phyloP scores from a whole-genome alignment of 2,888 invertebrate species.

The Mystacides longicornis region DNA sequence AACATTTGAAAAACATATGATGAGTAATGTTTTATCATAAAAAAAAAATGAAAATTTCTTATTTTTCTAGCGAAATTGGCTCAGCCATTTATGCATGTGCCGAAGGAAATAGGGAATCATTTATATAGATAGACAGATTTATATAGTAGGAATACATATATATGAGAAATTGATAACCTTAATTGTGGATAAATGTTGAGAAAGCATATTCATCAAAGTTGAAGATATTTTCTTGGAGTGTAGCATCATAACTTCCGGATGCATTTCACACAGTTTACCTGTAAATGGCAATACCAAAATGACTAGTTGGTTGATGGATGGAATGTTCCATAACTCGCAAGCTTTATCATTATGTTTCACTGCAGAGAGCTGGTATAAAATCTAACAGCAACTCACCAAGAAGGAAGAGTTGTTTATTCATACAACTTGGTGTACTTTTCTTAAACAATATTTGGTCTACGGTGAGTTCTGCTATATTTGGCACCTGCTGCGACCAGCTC shows the following conservation, averaged over 20 bases:
- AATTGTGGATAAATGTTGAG: conserved; percentile 14
- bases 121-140: no score
- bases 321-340: no score
- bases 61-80: neutral
- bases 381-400: neutral
- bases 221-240: conserved; percentile 12
- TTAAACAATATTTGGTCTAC: neutral
- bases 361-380: no score
- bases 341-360: no score
- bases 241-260: conserved; percentile 16
- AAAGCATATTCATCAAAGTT: conserved; percentile 9
- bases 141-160: no score
- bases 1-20: no score
- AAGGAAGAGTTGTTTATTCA: neutral
- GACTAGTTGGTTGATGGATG: no score
- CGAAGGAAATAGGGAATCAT: no score
- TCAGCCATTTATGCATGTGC: no score
- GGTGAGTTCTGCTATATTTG: neutral
- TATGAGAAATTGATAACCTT: conserved; percentile 4
- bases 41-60: neutral
- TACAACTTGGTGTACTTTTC: neutral
- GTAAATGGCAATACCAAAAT: no score
- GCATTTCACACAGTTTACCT: conserved; percentile 14
- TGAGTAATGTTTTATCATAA: no score
- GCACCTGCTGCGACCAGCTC: neutral